phyloP scores from a whole-genome alignment of 2,113 vertebrate genomes.

The Callospermophilus lateralis region DNA sequence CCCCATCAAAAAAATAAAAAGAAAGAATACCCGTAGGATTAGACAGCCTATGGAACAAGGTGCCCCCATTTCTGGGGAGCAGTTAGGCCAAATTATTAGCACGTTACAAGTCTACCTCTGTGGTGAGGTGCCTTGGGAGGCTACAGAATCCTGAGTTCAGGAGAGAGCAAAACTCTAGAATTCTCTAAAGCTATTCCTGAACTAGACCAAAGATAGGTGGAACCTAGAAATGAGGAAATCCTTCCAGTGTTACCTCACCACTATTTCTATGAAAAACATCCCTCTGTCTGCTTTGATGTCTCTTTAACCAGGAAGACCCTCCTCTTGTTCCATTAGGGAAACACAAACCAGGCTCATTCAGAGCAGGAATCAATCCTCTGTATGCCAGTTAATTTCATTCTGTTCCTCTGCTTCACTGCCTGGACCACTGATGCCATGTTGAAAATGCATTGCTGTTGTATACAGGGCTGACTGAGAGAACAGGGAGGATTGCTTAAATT shows the following conservation, averaged over 20 bases:
- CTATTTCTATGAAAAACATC: not conserved
- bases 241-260: not conserved
- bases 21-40: not conserved
- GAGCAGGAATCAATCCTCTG: not conserved
- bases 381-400: not conserved
- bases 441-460: not conserved
- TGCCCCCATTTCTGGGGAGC: not conserved
- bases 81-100: not conserved
- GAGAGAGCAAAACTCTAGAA: not conserved
- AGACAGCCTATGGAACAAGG: not conserved
- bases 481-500: not conserved
- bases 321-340: not conserved
- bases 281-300: not conserved
- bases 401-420: not conserved
- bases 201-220: not conserved
- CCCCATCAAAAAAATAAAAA: too few species aligned
- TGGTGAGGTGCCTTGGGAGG: not conserved
- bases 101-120: not conserved
- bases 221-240: conserved; percentile 22
- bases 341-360: not conserved
- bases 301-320: not conserved
- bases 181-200: not conserved
- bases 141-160: not conserved
- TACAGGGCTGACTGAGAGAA: not conserved
- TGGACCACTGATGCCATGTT: not conserved